These are phyloP conservation scores for Nasalis larvatus DNA, from an alignment of 2,113 vertebrate genomes.

Conservation along the genomic window DNA sequence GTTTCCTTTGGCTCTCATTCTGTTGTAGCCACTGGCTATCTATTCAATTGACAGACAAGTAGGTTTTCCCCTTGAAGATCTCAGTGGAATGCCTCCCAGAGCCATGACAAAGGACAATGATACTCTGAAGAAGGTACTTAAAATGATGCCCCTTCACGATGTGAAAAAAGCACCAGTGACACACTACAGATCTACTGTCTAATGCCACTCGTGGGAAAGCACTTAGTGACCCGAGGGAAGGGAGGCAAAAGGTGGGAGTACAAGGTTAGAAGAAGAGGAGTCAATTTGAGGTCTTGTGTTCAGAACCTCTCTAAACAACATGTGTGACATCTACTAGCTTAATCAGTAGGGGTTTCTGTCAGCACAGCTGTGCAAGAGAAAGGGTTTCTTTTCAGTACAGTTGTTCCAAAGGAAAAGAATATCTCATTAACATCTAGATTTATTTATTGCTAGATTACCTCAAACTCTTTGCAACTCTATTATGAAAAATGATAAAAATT, in stretches of 20 bases:
- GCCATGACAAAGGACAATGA: background rate
- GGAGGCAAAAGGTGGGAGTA: background rate
- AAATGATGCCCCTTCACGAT: background rate
- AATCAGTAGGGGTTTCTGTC: background rate
- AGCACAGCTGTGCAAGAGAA: background rate
- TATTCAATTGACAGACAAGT: background rate
- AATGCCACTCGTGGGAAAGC: background rate
- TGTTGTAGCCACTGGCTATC: background rate
- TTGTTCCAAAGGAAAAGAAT: slow-evolving; percentile 25
- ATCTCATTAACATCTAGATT: background rate
- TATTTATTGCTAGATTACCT: background rate
- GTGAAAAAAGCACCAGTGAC: background rate
- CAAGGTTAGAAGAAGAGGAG: background rate
- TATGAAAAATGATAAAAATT: slow-evolving; percentile 9
- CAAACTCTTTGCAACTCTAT: background rate
- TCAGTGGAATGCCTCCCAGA: background rate
- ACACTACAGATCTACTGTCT: background rate
- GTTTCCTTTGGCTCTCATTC: background rate
- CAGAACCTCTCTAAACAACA: background rate
- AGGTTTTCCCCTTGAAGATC: background rate
- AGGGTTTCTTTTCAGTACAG: background rate
- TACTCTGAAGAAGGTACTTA: background rate
- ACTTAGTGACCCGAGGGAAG: background rate
- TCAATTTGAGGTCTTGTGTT: background rate
- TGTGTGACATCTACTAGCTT: background rate